phyloP scores from a whole-genome alignment of 1,140 invertebrate species.

The Macrocentrus cingulum region DNA sequence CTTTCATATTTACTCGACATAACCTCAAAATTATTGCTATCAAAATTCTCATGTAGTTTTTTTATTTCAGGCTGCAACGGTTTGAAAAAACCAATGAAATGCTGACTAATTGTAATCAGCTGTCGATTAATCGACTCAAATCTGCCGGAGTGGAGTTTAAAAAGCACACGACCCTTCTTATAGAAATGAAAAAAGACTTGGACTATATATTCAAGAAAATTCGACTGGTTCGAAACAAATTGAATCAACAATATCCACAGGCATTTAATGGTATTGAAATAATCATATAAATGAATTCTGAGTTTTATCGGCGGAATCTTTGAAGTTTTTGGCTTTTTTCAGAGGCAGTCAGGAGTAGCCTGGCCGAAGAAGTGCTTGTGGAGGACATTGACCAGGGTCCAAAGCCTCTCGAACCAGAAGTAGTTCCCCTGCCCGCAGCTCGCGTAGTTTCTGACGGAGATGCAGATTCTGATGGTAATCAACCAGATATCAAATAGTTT shows the following conservation, averaged over 20 bases:
- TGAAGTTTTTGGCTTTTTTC: conserved; percentile 30
- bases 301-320: too few relatives aligned
- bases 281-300: background rate
- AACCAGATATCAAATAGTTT: conserved; percentile 47
- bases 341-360: conserved; percentile 66
- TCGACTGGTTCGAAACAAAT: conserved; percentile 76
- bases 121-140: conserved; percentile 80
- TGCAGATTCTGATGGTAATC: conserved; percentile 56
- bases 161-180: conserved; percentile 80
- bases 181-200: conserved; percentile 76
- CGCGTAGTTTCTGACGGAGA: conserved; percentile 39
- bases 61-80: conserved; percentile 78
- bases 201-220: conserved; percentile 79
- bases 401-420: conserved; percentile 48
- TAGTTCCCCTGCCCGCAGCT: conserved; percentile 39
- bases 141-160: conserved; percentile 84
- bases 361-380: conserved; percentile 63
- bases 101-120: conserved; percentile 90
- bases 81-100: conserved; percentile 98
- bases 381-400: conserved; percentile 45
- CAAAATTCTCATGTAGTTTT: conserved; percentile 15
- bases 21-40: conserved; percentile 10
- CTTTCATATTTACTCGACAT: conserved; percentile 32
- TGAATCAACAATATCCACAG: conserved; percentile 83
- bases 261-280: conserved; percentile 66